Evolutionary conservation across 2,797 vertebrate genomes (phyloP).

Genomic region (Anguilla marmorata): DNA sequence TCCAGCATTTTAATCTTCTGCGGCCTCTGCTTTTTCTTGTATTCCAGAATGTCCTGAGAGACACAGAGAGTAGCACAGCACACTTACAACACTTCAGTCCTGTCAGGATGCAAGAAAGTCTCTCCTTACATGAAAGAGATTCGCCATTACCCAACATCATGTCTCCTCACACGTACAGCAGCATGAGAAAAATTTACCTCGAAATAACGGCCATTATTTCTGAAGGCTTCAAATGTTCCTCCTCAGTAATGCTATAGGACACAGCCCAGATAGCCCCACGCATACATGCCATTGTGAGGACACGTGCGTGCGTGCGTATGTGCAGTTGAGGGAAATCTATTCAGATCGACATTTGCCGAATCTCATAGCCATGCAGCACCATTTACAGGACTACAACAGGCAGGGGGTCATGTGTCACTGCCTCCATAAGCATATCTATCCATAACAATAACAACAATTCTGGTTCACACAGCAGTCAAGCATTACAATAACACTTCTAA

Average conservation of each 20-base stretch:
- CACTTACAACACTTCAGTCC: neutral
- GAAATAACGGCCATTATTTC: neutral
- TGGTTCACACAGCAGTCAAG: neutral
- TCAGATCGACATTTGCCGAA: neutral
- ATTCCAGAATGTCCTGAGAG: constrained; percentile 89
- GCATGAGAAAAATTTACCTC: neutral
- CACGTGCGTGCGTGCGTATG: neutral
- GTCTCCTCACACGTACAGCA: neutral
- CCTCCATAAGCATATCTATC: neutral
- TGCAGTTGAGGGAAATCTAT: neutral
- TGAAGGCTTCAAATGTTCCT: neutral
- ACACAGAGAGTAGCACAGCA: constrained; percentile 20
- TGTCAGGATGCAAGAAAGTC: neutral
- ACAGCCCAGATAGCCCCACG: neutral
- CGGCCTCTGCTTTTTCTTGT: constrained; percentile 97
- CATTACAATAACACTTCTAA: neutral
- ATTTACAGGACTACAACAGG: neutral
- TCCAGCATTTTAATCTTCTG: constrained; percentile 99
- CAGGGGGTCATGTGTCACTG: neutral
- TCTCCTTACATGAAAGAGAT: neutral
- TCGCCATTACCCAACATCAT: neutral
- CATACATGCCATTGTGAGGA: neutral
- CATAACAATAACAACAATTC: neutral
- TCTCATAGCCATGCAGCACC: neutral
- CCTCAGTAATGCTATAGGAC: neutral